Base-by-base conservation (phyloP, 1,140 invertebrate species). In the Schlechtendalia chinensis region DNA sequence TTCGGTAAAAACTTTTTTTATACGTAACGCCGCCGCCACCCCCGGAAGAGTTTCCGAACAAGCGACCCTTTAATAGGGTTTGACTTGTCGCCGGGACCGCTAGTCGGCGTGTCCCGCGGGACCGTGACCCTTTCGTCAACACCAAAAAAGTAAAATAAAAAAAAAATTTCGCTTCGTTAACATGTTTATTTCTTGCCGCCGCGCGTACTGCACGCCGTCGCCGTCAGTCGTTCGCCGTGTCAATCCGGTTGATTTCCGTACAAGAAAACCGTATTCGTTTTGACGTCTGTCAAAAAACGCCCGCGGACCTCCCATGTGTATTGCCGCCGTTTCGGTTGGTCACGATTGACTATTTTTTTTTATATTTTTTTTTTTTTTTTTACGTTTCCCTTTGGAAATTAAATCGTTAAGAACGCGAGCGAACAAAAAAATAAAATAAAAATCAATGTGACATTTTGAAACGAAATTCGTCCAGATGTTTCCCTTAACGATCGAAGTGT, bases 161-260 rank as follows among this genome's bases (percentile, higher is more conserved):
- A 69, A 81, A 81, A 81, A 81, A 74, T n/a, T 72, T 81, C 72
- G 71, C 81, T 77, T 81, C 81, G 81, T 81, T 81, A 81, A 81
- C 69, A 77, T 77, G 69, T 81, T 81, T 81, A 71, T 81, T 81
- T 81, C 67, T 71, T 71, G 50, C 29, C 24, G 45, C 67, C 22
- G 27, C 19, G 65, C n/a, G 29, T 32, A 22, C 50, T 8, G 1
- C 56, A 12, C 32, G 14, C 22, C 6, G 0, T 29, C 69, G 29
- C 22, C 29, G 12, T 39, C 32, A 39, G 47, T 2, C 24, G n/a
- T 16, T 50, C 17, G 67, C 45, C 65, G 29, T 69, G 61, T 81
- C 80, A 58, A 71, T 58, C 61, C 63, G 80, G 80, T 71, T 81
- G 80, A 72, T 81, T 81, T 71, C 50, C 59, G 67, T 72, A 59